These are phyloP conservation scores for Dasysyrphus albostriatus DNA, from an alignment of 2,888 invertebrate species.

Conservation along the genomic window DNA sequence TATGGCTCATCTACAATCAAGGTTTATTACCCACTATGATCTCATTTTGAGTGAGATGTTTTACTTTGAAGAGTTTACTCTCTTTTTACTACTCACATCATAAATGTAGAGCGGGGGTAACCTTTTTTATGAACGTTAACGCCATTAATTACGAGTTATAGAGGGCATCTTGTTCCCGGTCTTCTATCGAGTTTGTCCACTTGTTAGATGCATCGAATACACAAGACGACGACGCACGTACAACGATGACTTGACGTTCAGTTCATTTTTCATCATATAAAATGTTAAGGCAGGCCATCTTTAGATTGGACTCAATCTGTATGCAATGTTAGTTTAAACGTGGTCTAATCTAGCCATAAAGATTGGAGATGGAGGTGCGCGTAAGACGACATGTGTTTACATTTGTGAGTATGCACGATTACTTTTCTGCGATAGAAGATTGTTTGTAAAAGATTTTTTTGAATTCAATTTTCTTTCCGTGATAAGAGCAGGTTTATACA, in stretches of 20 bases:
- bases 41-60: conserved; percentile 74
- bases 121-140: conserved; percentile 62
- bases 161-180: conserved; percentile 49
- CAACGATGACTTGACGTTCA: conserved; percentile 14
- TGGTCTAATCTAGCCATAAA: conserved; percentile 46
- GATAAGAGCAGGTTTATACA: conserved; percentile 1
- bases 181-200: conserved; percentile 50
- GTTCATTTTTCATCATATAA: conserved; percentile 36
- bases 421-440: not conserved
- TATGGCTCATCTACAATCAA: conserved; percentile 64
- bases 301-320: conserved; percentile 31
- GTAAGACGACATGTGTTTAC: conserved; percentile 54
- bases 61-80: conserved; percentile 40
- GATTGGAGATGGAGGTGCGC: conserved; percentile 18
- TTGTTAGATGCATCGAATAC: conserved; percentile 23
- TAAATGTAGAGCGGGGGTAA: conserved; percentile 7
- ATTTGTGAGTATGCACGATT: conserved; percentile 25
- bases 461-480: not conserved
- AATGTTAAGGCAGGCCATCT: conserved; percentile 5
- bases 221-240: not conserved
- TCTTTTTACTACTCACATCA: conserved; percentile 6
- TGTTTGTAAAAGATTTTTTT: conserved; percentile 1
- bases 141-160: conserved; percentile 65
- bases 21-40: conserved; percentile 66
- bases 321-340: conserved; percentile 46